Evolutionary conservation across 2,888 invertebrate genomes (phyloP).

Genomic region (Cyaniris semiargus): DNA sequence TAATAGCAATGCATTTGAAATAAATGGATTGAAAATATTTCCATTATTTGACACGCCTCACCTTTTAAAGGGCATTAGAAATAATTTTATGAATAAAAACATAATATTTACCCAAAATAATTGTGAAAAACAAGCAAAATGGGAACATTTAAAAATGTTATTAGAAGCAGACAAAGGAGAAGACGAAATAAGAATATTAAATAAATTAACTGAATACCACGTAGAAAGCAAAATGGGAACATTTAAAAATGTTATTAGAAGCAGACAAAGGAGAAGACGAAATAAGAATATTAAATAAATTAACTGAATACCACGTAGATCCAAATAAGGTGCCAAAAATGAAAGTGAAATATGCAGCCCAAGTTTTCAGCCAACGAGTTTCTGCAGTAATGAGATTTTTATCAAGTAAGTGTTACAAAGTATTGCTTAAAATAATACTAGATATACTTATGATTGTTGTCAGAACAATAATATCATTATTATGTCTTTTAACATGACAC

Average conservation of each 20-base stretch:
- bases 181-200: slow-evolving; percentile 23
- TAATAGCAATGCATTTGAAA: slow-evolving; percentile 8
- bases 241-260: too few relatives aligned
- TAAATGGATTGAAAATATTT: slow-evolving; percentile 19
- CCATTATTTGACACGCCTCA: slow-evolving; percentile 33
- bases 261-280: slow-evolving; percentile 23
- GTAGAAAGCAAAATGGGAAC: too few relatives aligned
- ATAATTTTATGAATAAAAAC: slow-evolving; percentile 1
- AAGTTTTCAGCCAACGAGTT: slow-evolving; percentile 27
- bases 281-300: slow-evolving; percentile 23
- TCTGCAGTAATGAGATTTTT: slow-evolving; percentile 2
- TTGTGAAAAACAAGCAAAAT: neutral
- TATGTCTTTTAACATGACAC: too few relatives aligned
- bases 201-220: slow-evolving; percentile 21
- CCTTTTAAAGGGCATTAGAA: neutral
- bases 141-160: slow-evolving; percentile 25
- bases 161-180: slow-evolving; percentile 17
- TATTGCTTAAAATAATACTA: slow-evolving; percentile 14
- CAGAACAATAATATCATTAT: too few relatives aligned
- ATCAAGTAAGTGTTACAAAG: slow-evolving; percentile 3
- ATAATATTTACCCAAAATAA: neutral
- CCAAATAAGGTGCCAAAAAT: slow-evolving; percentile 11
- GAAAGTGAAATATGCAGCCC: slow-evolving; percentile 18
- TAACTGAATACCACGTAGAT: neutral
- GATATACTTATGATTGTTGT: too few relatives aligned